These are phyloP conservation scores for Archaeoteleia sp. DNA, from an alignment of 2,888 invertebrate species.

Conservation along the genomic window DNA sequence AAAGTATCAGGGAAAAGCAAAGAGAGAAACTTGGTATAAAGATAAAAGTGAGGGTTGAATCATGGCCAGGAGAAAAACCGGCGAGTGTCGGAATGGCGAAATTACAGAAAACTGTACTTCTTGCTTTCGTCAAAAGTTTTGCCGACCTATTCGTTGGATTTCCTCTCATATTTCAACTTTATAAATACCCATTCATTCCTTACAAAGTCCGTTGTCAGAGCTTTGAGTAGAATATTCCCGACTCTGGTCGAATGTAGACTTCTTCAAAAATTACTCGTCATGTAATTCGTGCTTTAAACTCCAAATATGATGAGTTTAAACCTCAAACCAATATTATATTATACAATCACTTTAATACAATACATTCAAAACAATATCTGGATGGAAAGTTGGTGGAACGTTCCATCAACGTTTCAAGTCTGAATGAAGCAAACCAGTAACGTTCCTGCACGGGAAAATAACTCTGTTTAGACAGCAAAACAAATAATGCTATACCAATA, in stretches of 20 bases:
- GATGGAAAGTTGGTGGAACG: too few relatives aligned
- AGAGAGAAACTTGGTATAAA: slow-evolving; percentile 2
- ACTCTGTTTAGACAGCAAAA: too few relatives aligned
- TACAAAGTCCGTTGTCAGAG: slow-evolving; percentile 44
- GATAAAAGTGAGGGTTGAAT: slow-evolving; percentile 38
- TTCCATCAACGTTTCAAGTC: too few relatives aligned
- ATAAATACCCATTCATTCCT: slow-evolving; percentile 55
- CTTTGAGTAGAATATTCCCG: slow-evolving; percentile 38
- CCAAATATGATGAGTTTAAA: slow-evolving; percentile 50
- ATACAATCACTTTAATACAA: too few relatives aligned
- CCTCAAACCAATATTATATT: too few relatives aligned
- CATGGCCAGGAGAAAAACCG: slow-evolving; percentile 45
- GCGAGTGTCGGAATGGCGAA: slow-evolving; percentile 51
- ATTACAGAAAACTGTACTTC: slow-evolving; percentile 58
- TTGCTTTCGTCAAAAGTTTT: slow-evolving; percentile 58
- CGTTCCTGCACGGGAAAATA: too few relatives aligned
- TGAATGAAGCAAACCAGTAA: too few relatives aligned
- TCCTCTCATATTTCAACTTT: slow-evolving; percentile 64
- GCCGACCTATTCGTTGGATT: slow-evolving; percentile 53
- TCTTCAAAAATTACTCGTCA: slow-evolving; percentile 20
- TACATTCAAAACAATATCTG: too few relatives aligned
- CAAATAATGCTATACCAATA: too few relatives aligned
- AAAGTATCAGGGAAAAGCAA: slow-evolving; percentile 30
- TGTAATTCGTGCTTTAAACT: slow-evolving; percentile 17
- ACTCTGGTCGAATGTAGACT: slow-evolving; percentile 16